Conservation (phyloP, 2,888 invertebrate species). For the Eupeodes luniger region DNA sequence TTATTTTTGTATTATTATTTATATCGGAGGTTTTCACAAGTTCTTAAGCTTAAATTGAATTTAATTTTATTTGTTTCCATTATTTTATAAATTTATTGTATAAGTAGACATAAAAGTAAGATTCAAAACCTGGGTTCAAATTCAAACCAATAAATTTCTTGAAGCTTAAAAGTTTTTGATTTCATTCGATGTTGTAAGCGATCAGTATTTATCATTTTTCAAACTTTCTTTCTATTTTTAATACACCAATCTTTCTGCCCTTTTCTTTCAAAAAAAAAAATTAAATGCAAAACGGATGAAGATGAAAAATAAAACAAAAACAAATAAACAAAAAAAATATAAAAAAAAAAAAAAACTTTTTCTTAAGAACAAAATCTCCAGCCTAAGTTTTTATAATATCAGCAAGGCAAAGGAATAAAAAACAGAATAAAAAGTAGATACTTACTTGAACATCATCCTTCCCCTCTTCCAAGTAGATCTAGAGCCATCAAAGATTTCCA, state of each 20-base stretch:
- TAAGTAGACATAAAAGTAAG: too few species aligned
- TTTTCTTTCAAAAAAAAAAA: background rate
- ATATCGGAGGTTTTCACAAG: too few species aligned
- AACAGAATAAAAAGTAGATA: conserved; percentile 40
- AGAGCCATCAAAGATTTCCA: conserved; percentile 50
- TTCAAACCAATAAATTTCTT: too few species aligned
- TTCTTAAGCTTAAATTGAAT: too few species aligned
- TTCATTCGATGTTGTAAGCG: background rate
- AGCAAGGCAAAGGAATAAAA: conserved; percentile 35
- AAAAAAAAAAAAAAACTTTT: background rate
- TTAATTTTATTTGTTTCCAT: too few species aligned
- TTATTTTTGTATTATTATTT: too few species aligned
- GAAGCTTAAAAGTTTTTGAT: background rate
- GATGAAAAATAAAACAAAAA: background rate
- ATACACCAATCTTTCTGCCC: background rate
- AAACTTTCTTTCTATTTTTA: background rate
- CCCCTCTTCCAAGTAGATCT: conserved; percentile 5
- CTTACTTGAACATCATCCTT: conserved; percentile 46
- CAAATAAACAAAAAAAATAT: background rate
- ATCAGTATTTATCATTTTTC: background rate
- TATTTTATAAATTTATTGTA: too few species aligned
- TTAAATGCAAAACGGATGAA: background rate
- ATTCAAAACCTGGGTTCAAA: too few species aligned
- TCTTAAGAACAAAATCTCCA: conserved; percentile 37
- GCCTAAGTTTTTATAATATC: conserved; percentile 47